A percentile compares a stretch with the other conserved stretches of the same genome.
phyloP scores from a whole-genome alignment of 1,140 invertebrate species.

The Chionoecetes opilio region DNA sequence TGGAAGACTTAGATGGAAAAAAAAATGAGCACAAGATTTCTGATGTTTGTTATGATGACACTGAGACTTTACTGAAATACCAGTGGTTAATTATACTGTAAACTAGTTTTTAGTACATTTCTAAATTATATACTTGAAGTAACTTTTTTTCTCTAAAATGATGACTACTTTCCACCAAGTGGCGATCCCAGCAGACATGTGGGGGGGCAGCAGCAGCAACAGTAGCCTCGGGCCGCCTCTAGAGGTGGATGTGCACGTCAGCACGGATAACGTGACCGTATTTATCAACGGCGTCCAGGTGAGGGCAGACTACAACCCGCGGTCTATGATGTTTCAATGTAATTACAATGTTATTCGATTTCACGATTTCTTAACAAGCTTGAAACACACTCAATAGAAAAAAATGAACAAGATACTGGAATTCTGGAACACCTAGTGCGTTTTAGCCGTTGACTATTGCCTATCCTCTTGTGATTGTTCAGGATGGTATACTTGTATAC shows the following conservation, averaged over 20 bases:
- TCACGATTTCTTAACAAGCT: neutral
- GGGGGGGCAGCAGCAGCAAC: neutral
- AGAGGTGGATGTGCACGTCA: conserved; percentile 34
- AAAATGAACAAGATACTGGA: neutral
- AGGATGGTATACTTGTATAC: too few relatives aligned
- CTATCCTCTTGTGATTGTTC: neutral
- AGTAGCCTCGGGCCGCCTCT: neutral
- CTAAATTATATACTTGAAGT: too few relatives aligned
- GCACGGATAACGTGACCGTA: conserved; percentile 24
- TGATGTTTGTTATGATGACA: too few relatives aligned
- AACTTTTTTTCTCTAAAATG: neutral
- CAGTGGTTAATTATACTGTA: too few relatives aligned
- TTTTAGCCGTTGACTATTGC: neutral
- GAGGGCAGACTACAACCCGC: neutral
- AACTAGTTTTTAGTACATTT: too few relatives aligned
- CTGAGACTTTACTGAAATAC: too few relatives aligned
- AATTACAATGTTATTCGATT: too few relatives aligned
- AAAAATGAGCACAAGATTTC: neutral
- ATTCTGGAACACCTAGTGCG: neutral
- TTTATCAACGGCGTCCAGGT: neutral
- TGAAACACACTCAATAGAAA: neutral
- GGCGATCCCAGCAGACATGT: neutral
- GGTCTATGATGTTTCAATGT: too few relatives aligned
- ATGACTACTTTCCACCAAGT: neutral
- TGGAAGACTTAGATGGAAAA: neutral